Evolutionary conservation across 2,888 invertebrate species (phyloP).

Genomic region (Cerceris ruficornis): DNA sequence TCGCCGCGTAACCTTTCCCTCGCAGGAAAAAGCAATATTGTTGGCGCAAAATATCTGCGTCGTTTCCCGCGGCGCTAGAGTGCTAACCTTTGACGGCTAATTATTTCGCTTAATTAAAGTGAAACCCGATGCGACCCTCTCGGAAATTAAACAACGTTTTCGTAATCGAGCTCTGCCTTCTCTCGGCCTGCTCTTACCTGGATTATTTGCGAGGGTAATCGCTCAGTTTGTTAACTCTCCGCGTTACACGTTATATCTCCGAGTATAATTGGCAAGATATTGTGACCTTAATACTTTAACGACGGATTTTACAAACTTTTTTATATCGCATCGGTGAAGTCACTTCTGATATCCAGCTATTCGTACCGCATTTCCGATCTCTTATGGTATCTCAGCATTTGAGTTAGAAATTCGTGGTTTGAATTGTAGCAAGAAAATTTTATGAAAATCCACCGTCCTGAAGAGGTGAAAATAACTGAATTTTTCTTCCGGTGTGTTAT

Average conservation of each 20-base stretch:
- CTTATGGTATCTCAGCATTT: no score
- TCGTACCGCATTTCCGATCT: no score
- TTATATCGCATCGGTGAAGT: not conserved
- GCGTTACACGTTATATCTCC: slow-evolving; percentile 28
- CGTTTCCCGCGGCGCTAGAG: slow-evolving; percentile 42
- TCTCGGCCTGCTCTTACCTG: slow-evolving; percentile 41
- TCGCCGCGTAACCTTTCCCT: not conserved
- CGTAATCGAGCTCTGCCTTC: slow-evolving; percentile 54
- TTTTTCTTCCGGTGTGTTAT: no score
- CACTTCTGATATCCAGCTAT: no score
- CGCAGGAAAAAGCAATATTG: slow-evolving; percentile 36
- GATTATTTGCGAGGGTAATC: slow-evolving; percentile 57
- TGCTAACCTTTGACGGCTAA: slow-evolving; percentile 66
- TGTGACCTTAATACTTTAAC: no score
- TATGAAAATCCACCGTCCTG: no score
- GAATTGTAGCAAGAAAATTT: no score
- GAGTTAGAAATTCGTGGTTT: no score
- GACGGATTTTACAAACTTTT: not conserved
- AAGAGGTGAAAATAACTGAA: no score
- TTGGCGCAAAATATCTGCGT: slow-evolving; percentile 44
- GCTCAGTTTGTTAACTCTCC: slow-evolving; percentile 47
- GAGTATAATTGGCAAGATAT: slow-evolving; percentile 3
- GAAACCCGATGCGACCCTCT: slow-evolving; percentile 66
- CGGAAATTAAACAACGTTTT: slow-evolving; percentile 66
- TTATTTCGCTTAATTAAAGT: slow-evolving; percentile 75